Evolutionary conservation across 2,888 invertebrate genomes (phyloP).

Genomic region (Camptogramma bilineatum): DNA sequence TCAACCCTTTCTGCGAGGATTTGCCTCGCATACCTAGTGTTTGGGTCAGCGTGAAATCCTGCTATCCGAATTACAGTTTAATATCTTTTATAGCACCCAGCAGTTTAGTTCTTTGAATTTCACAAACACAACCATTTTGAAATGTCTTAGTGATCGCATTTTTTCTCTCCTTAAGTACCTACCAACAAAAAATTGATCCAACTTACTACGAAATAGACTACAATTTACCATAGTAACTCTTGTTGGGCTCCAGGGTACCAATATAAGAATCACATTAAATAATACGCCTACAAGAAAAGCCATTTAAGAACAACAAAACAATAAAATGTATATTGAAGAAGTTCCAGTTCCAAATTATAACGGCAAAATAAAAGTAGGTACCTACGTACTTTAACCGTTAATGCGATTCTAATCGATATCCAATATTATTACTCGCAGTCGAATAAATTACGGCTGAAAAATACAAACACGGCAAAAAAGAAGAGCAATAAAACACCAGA

Average conservation of each 20-base stretch:
- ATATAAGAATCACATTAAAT: no score
- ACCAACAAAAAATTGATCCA: neutral
- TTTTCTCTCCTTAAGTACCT: neutral
- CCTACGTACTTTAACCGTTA: conserved; percentile 57
- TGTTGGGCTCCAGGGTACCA: no score
- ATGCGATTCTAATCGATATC: conserved; percentile 83
- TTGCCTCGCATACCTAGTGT: conserved; percentile 80
- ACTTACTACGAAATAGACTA: neutral
- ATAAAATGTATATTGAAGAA: neutral
- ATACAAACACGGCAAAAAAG: conserved; percentile 26
- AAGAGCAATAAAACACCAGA: conserved; percentile 24
- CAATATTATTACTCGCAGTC: conserved; percentile 68
- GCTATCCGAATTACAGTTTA: conserved; percentile 68
- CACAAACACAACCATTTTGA: conserved; percentile 13
- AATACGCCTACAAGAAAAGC: no score
- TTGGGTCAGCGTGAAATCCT: conserved; percentile 84
- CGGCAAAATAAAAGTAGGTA: conserved; percentile 41
- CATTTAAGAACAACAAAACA: neutral
- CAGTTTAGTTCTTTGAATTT: conserved; percentile 30
- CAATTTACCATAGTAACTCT: no score
- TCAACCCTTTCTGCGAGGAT: conserved; percentile 81
- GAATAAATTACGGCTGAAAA: conserved; percentile 60
- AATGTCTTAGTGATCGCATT: conserved; percentile 10
- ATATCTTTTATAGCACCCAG: conserved; percentile 53
- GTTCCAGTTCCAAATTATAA: conserved; percentile 16